These are phyloP conservation scores for Urocolius indicus DNA, from an alignment of 2,113 vertebrate genomes.

Conservation along the genomic window DNA sequence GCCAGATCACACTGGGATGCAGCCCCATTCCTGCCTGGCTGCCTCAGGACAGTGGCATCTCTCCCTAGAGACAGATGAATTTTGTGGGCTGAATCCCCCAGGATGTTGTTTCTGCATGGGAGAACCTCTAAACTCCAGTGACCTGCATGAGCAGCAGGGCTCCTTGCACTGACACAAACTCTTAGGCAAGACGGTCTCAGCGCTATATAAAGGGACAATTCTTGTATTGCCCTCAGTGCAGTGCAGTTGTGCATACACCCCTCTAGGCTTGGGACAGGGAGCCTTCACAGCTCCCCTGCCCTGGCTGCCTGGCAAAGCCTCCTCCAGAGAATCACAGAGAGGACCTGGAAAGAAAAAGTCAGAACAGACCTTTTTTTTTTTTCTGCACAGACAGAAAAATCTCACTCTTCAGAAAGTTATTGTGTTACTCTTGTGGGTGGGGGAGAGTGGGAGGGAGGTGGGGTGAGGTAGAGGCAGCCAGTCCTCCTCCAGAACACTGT, in stretches of 20 bases:
- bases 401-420: neutral
- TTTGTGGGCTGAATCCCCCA: neutral
- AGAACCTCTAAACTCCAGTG: neutral
- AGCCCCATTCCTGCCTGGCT: neutral
- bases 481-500: neutral
- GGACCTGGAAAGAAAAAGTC: neutral
- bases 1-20: neutral
- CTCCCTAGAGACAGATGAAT: neutral
- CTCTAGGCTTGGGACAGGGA: neutral
- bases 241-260: no score
- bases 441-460: neutral
- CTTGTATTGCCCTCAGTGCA: neutral
- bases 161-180: fast-evolving
- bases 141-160: neutral
- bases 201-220: fast-evolving
- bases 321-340: neutral
- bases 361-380: no score
- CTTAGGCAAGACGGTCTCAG: no score
- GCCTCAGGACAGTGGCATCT: fast-evolving
- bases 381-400: neutral
- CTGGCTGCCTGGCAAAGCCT: neutral
- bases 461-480: neutral
- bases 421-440: constrained; percentile 10
- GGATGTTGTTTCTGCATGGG: neutral
- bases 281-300: neutral